Evolutionary conservation across 2,888 invertebrate genomes (phyloP).

Genomic region (Cepaea hortensis): DNA sequence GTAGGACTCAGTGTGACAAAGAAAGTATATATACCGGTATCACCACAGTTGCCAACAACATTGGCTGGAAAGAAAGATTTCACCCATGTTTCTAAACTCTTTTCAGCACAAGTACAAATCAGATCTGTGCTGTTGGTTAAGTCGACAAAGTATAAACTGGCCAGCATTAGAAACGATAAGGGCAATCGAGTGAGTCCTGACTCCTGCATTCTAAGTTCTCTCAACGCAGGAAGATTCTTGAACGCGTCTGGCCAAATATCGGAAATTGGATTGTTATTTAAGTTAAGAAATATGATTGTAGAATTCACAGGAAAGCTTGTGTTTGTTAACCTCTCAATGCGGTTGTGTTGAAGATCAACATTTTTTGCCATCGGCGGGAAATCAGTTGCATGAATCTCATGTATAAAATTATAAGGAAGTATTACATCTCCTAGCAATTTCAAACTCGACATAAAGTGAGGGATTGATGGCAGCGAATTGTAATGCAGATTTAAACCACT

Average conservation of each 20-base stretch:
- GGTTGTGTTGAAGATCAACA: background rate
- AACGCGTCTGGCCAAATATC: background rate
- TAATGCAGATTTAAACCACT: background rate
- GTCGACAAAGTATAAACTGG: background rate
- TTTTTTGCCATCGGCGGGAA: background rate
- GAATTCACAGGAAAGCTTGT: background rate
- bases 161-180: background rate
- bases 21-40: background rate
- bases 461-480: background rate
- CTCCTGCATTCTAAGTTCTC: background rate
- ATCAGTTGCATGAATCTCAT: background rate
- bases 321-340: background rate
- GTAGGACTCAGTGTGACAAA: background rate
- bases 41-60: background rate
- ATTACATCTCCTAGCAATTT: background rate
- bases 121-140: background rate
- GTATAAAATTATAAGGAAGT: background rate
- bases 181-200: background rate
- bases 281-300: background rate
- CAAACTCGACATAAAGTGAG: background rate
- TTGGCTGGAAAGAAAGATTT: background rate
- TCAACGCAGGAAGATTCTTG: background rate
- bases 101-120: slow-evolving; percentile 5
- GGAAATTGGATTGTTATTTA: background rate
- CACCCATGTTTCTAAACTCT: background rate